Evolutionary conservation across 2,797 vertebrate species (phyloP).

Genomic region (Prunella strophiata): DNA sequence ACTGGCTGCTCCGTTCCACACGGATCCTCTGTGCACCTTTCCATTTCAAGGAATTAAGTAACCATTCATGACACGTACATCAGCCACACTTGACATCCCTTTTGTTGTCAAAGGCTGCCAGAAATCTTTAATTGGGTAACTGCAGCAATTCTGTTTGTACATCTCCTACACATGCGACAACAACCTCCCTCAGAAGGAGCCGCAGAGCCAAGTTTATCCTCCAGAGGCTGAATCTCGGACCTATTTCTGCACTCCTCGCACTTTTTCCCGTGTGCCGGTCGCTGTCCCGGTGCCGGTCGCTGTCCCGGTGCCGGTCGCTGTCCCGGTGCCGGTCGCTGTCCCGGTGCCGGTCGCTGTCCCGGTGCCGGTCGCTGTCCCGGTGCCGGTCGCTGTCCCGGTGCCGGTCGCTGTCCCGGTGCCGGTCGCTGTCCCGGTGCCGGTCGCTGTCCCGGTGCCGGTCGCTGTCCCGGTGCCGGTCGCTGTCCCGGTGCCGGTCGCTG

Average conservation of each 20-base stretch:
- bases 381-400: too few relatives aligned
- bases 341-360: too few relatives aligned
- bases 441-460: too few relatives aligned
- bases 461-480: too few relatives aligned
- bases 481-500: too few relatives aligned
- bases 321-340: too few relatives aligned
- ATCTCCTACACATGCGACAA: slow-evolving; percentile 29
- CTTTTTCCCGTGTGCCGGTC: background rate
- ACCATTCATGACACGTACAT: background rate
- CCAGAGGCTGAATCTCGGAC: background rate
- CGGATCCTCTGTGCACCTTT: background rate
- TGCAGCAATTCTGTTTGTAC: slow-evolving; percentile 26
- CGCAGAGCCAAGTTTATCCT: background rate
- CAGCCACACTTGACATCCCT: background rate
- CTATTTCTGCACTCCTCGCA: background rate
- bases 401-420: background rate
- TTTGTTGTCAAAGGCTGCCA: background rate
- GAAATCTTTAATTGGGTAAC: background rate
- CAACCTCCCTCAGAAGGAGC: background rate
- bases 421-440: too few relatives aligned
- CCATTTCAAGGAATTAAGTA: background rate
- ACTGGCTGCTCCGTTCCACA: background rate
- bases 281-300: background rate
- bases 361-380: background rate
- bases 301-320: too few relatives aligned